Evolutionary conservation across 2,888 invertebrate genomes (phyloP), one percentile per base, ranked within the genome.

Genomic region (Temnothorax unifasciatus): DNA sequence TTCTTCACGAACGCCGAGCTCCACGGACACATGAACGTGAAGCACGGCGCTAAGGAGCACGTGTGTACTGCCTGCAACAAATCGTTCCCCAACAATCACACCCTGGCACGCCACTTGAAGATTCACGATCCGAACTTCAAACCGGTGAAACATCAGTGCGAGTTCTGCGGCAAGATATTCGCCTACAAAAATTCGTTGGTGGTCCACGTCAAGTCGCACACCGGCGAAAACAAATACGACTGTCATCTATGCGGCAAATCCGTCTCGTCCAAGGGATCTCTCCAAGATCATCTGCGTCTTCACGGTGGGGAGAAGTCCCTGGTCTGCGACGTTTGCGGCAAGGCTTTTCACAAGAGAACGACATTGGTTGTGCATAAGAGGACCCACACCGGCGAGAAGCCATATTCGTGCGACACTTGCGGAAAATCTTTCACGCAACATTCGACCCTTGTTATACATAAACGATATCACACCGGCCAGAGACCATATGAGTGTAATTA

Each of bases 341-440:
- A 95, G 85, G 94, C 94, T 2, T 95, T 95, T 86, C 93, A 94
- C 82, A 95, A 95, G 86, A 92, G 93, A 38, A 94, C 95, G 52
- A 95, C 95, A 0, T 89, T 95, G 57, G 94, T 94, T 0, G 93
- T 95, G 18, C 95, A 95, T 86, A 93, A 93, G 82, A 92, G 95
- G 38, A 94, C 94, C 3, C 95, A 95, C 84, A 95, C 95, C 2
- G 95, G 95, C 0, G 95, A 95, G 82, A 95, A 95, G 71, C 95
- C 95, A 0, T 95, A 95, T 85, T 92, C 88, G 4, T 95, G 95
- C 86, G 94, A 95, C 9, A 93, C 92, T 0, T 95, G 95, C 85
- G 94, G 93, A 3, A 95, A 95, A 87, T 93, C 93, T 13, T 95
- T 95, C 86, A 94, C 95, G 0, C 95, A 95, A 84, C 93, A 92